Evolutionary conservation across 2,113 vertebrate genomes (phyloP), one percentile per base, ranked within the genome.

Genomic region (Oxygymnocypris stewartii): DNA sequence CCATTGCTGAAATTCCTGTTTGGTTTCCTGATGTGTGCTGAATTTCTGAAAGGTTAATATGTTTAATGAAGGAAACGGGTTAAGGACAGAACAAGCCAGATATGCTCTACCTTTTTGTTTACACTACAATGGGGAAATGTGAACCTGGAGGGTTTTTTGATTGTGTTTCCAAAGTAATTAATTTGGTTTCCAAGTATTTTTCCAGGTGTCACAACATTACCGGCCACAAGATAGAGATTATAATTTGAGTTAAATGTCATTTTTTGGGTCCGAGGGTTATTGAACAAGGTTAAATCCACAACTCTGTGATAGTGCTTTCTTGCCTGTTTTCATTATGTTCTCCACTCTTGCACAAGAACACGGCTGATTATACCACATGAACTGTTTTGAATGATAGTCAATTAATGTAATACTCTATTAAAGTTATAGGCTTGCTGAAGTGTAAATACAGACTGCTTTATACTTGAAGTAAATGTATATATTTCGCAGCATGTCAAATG

Each of bases 391-490:
- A 65, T 35, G 61, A 69, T 49, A 69, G 80, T 65, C 7, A 16
- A n/a, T n/a, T n/a, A n/a, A 16, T 40, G 37, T 65, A 63, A 81
- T 28, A 28, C 37, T 11, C 37, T 81, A 13, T 11, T 47, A 31
- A 82, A 71, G 4, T 2, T 71, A 51, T 82, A 69, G 16, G 10
- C 25, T 71, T 82, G 16, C 28, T 71, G 4, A 67, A 71, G 44
- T 82, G 81, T 82, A 71, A 31, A 82, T n/a, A n/a, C 5, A 49
- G 25, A 74, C 16, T 2, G 8, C 31, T 73, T 71, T 74, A 75
- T 87, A 90, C 85, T 89, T 87, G 80, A 90, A 87, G 44, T 80
- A 85, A 90, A 93, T 92, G 91, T 92, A 91, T 31, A 31, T 85
- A 85, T 47, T 85, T 28, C 75, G 79, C 51, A 83, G 67, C 23